Conservation (phyloP, 2,113 vertebrate genomes). For the Zosterops borbonicus region DNA sequence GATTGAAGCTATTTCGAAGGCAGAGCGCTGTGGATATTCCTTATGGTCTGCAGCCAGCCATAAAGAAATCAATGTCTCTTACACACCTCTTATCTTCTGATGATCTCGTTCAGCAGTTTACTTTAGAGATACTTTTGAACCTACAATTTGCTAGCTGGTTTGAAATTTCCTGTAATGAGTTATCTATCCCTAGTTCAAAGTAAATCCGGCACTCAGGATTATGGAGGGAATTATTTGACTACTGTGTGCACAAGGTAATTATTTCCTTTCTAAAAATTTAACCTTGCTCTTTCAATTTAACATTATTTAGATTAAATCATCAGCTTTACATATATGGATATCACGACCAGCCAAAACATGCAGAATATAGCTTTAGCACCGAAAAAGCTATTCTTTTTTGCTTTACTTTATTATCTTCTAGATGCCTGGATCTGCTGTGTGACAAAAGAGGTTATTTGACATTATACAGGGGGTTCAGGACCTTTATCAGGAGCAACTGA, state of each 20-base stretch:
- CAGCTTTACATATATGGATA: background rate
- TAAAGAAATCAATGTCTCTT: background rate
- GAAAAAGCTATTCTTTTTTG: background rate
- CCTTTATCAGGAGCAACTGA: background rate
- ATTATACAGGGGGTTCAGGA: background rate
- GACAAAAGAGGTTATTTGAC: background rate
- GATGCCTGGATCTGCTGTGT: background rate
- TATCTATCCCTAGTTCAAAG: conserved; percentile 24
- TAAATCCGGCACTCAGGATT: background rate
- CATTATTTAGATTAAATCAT: background rate
- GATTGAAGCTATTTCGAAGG: background rate
- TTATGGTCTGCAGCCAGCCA: background rate
- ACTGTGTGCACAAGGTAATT: background rate
- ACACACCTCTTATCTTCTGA: background rate
- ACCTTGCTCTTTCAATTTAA: background rate
- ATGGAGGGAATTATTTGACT: background rate
- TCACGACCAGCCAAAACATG: background rate
- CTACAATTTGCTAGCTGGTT: background rate
- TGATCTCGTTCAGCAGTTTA: background rate
- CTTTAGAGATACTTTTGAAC: background rate
- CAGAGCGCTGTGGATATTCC: background rate
- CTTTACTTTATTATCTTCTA: background rate
- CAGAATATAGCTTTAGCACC: background rate
- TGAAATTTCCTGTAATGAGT: background rate
- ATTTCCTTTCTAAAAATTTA: conserved; percentile 39